phyloP scores from a whole-genome alignment of 2,888 invertebrate genomes.

The Odontomyia ornata region DNA sequence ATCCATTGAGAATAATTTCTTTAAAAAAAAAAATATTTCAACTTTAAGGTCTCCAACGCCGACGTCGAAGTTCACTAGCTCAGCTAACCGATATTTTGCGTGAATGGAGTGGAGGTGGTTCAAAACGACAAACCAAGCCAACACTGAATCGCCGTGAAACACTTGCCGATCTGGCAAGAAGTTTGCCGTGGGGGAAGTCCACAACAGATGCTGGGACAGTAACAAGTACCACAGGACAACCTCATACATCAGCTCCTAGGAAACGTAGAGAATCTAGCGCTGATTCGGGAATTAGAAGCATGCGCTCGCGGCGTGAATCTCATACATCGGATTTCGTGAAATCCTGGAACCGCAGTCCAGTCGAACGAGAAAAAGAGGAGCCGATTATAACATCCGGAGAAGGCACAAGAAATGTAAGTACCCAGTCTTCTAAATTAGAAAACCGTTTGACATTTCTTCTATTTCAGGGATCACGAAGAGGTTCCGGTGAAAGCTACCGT shows the following conservation, averaged over 20 bases:
- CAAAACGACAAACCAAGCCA: slow-evolving; percentile 67
- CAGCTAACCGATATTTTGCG: slow-evolving; percentile 88
- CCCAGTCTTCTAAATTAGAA: too few species aligned
- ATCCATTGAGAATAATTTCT: too few species aligned
- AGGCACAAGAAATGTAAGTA: slow-evolving; percentile 51
- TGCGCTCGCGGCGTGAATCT: slow-evolving; percentile 78
- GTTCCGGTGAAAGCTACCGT: slow-evolving; percentile 74
- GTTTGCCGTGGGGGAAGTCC: slow-evolving; percentile 81
- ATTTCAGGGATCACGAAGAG: slow-evolving; percentile 65
- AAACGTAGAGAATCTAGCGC: slow-evolving; percentile 89
- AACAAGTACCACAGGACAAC: slow-evolving; percentile 57
- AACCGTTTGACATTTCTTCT: slow-evolving; percentile 5
- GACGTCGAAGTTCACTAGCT: slow-evolving; percentile 85
- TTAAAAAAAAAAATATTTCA: background rate
- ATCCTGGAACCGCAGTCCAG: slow-evolving; percentile 73
- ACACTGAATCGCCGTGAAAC: slow-evolving; percentile 87
- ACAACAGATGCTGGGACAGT: slow-evolving; percentile 66
- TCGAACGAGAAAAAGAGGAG: slow-evolving; percentile 59
- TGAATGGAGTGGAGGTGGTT: slow-evolving; percentile 82
- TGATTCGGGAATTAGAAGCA: slow-evolving; percentile 83
- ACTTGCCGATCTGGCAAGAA: slow-evolving; percentile 85
- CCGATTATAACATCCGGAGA: slow-evolving; percentile 51
- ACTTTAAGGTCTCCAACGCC: slow-evolving; percentile 69
- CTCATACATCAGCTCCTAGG: slow-evolving; percentile 67
- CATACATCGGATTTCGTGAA: slow-evolving; percentile 77